A percentile compares a stretch with the other conserved stretches of the same genome.
phyloP scores from a whole-genome alignment of 2,797 vertebrate species.

The Channa striata region DNA sequence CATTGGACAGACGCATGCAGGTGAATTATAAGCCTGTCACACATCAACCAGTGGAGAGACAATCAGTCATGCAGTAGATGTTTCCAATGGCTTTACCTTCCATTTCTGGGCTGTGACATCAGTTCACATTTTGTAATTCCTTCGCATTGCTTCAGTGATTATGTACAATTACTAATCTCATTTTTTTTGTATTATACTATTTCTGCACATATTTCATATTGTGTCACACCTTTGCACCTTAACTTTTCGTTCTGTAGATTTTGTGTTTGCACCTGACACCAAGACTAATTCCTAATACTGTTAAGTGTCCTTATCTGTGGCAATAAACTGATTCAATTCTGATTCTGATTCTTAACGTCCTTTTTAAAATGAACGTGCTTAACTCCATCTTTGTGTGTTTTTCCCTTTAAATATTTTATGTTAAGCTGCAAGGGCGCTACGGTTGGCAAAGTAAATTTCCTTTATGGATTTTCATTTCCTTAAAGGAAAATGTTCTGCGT shows the following conservation, averaged over 20 bases:
- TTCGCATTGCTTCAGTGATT: constrained; percentile 23
- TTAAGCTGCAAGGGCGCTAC: constrained; percentile 21
- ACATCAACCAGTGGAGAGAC: constrained; percentile 58
- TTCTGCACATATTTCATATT: too few species aligned
- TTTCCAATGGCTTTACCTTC: constrained; percentile 68
- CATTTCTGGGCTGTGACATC: constrained; percentile 70
- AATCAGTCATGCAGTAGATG: constrained; percentile 69
- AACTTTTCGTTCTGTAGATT: too few species aligned
- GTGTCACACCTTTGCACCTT: too few species aligned
- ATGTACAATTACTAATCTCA: too few species aligned
- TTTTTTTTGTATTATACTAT: too few species aligned
- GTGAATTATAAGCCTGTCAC: constrained; percentile 56
- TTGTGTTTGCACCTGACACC: too few species aligned
- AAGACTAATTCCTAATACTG: too few species aligned
- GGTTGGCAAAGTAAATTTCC: constrained; percentile 60
- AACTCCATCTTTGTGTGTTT: neutral
- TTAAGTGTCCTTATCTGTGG: too few species aligned
- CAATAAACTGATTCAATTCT: too few species aligned
- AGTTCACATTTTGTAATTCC: constrained; percentile 18
- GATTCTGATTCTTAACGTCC: too few species aligned
- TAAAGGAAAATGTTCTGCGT: constrained; percentile 69
- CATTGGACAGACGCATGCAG: constrained; percentile 75
- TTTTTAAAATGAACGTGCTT: constrained; percentile 30
- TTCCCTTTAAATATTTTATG: neutral
- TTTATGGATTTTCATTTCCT: constrained; percentile 72